Percentiles rank a stretch among this genome's conserved stretches.
phyloP scores from a whole-genome alignment of 1,140 invertebrate genomes.

The Conus betulinus region DNA sequence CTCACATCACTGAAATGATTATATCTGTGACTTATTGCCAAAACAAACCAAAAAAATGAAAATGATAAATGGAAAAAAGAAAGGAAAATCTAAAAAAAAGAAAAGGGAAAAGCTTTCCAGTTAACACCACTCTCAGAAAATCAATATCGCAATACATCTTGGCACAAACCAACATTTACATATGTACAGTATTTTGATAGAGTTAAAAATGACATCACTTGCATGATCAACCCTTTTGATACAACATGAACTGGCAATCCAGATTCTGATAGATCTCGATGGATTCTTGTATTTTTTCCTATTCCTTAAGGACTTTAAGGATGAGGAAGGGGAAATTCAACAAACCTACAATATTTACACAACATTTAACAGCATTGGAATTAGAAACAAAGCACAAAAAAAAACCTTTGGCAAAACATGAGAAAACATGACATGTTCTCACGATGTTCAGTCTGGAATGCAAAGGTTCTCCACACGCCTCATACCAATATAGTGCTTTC shows the following conservation, averaged over 20 bases:
- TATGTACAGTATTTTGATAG: constrained; percentile 26
- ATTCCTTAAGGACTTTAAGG: not conserved
- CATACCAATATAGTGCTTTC: not conserved
- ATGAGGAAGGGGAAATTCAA: not conserved
- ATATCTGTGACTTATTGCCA: constrained; percentile 26
- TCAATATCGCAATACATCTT: constrained; percentile 15
- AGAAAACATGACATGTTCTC: constrained; percentile 18
- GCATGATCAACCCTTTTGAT: constrained; percentile 30
- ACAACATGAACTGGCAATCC: constrained; percentile 12
- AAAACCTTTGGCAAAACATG: constrained; percentile 14
- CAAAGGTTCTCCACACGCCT: not conserved
- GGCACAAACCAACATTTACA: not conserved
- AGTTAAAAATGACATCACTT: not conserved
- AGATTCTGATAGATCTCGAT: not conserved
- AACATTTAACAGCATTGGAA: constrained; percentile 21
- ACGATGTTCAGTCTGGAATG: constrained; percentile 21
- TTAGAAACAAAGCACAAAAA: not conserved
- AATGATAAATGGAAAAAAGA: too few species aligned
- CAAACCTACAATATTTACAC: not conserved
- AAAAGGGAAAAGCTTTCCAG: not conserved
- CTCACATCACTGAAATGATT: not conserved
- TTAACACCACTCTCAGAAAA: constrained; percentile 4
- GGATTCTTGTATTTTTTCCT: not conserved
- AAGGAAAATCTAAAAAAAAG: too few species aligned
- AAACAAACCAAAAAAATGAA: constrained; percentile 19